Evolutionary conservation across 2,797 vertebrate species (phyloP), one percentile per base, ranked within the genome.

Genomic region (Halcyon leucocephala): DNA sequence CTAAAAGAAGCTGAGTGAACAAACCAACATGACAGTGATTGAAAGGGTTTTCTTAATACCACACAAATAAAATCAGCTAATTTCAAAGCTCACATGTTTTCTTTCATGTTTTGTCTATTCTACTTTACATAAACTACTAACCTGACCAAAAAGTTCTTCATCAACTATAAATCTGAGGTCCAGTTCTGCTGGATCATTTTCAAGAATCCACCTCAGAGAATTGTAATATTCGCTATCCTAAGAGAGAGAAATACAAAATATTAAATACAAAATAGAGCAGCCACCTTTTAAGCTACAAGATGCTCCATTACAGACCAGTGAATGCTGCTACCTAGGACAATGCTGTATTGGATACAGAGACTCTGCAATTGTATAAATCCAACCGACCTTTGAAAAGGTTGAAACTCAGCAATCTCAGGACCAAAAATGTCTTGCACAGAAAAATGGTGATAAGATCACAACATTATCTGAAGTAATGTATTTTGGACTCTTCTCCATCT

Each of bases 141-240:
- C 99, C 99, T 99, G 99, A 97, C 99, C 99, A 97, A 99, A 99
- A 49, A 99, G 99, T 71, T 99, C 99, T 91, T 99, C 99, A 55
- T 99, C 99, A 33, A 99, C 99, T 81, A 99, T 98, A 97, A 99
- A 99, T 91, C 98, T 98, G 91, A 99, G 97, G 97, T 99, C 99
- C 97, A 99, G 94, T 84, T 99, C 99, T 46, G 98, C 95, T 10
- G 99, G 99, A 92, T 99, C 99, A 35, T 99, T 99, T 97, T 99
- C 99, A 97, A 99, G 98, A 98, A 99, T 99, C 99, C 99, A 99
- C 90, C 97, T 98, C 72, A 99, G 95, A 52, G 99, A 99, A 97
- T 99, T 99, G 73, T 99, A 99, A 97, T 99, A 99, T 92, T 99
- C 99, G 76, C 98, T 98, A 92, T 99, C 99, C 99, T 99, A 94